Conservation (phyloP, 1,140 invertebrate species). For the Chionoecetes opilio region DNA sequence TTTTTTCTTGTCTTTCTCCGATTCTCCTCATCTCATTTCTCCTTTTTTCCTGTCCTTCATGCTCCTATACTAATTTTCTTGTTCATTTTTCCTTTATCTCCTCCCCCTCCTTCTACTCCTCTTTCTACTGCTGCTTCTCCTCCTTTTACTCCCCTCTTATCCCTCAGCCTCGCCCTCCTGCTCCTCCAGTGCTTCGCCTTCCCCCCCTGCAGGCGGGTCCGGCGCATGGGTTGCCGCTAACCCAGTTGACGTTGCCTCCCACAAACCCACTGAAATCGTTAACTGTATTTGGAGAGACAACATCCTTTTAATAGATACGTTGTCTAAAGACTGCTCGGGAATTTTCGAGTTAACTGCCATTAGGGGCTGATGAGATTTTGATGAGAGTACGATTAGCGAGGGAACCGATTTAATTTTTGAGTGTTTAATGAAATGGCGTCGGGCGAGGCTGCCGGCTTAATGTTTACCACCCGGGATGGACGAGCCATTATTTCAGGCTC, state of each 20-base stretch:
- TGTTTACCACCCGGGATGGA: slow-evolving; percentile 3
- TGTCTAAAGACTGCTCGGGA: slow-evolving; percentile 64
- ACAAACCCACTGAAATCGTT: slow-evolving; percentile 11
- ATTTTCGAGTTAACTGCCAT: slow-evolving; percentile 64
- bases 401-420: slow-evolving; percentile 44
- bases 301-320: slow-evolving; percentile 60
- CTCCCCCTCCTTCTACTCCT: neutral
- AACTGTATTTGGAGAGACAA: slow-evolving; percentile 33
- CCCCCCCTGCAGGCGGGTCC: neutral
- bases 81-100: neutral
- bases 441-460: neutral
- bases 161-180: no score
- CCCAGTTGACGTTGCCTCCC: neutral
- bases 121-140: neutral
- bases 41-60: no score
- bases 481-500: slow-evolving; percentile 16
- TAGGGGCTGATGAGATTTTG: slow-evolving; percentile 63
- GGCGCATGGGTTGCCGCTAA: neutral
- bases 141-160: no score
- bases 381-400: slow-evolving; percentile 62
- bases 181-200: neutral
- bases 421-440: slow-evolving; percentile 49
- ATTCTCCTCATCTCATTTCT: no score
- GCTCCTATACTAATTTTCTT: no score
- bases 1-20: no score